A percentile compares a stretch with the other conserved stretches of the same genome.
Evolutionary conservation across 2,113 vertebrate genomes (phyloP).

Genomic region (Clupea harengus): DNA sequence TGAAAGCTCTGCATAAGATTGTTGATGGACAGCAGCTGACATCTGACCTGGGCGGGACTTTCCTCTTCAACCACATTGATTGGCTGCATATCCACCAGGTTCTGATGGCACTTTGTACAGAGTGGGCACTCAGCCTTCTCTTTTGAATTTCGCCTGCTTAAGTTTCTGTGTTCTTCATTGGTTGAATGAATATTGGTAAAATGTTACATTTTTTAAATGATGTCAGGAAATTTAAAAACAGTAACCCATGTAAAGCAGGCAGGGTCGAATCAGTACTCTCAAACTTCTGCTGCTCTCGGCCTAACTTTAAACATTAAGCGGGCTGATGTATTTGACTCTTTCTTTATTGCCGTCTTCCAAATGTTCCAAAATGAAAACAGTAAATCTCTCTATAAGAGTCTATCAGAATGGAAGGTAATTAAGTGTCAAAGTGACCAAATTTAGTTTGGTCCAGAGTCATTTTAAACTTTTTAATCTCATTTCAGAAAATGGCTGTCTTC

Average conservation of each 20-base stretch:
- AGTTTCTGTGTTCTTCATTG: not conserved
- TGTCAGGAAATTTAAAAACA: not conserved
- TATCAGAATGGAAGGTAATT: not conserved
- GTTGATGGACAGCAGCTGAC: conserved; percentile 84
- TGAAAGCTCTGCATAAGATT: conserved; percentile 80
- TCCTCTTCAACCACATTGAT: conserved; percentile 82
- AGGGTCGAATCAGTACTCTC: not conserved
- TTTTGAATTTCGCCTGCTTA: not conserved
- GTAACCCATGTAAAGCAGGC: not conserved
- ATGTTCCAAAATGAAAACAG: not conserved
- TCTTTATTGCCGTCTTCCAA: not conserved
- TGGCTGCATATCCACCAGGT: conserved; percentile 95
- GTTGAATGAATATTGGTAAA: not conserved
- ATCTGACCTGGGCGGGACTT: conserved; percentile 77
- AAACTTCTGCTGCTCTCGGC: not conserved
- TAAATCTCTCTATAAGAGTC: not conserved
- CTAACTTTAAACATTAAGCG: not conserved
- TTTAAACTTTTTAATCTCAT: not conserved
- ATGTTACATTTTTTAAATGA: not conserved
- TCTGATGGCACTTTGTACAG: not conserved
- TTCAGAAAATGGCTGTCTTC: conserved; percentile 83
- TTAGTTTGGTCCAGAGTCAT: not conserved
- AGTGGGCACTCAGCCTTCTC: not conserved
- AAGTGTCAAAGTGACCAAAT: not conserved
- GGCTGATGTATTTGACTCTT: not conserved